phyloP scores from a whole-genome alignment of 2,113 vertebrate genomes.

The Stegastes partitus region DNA sequence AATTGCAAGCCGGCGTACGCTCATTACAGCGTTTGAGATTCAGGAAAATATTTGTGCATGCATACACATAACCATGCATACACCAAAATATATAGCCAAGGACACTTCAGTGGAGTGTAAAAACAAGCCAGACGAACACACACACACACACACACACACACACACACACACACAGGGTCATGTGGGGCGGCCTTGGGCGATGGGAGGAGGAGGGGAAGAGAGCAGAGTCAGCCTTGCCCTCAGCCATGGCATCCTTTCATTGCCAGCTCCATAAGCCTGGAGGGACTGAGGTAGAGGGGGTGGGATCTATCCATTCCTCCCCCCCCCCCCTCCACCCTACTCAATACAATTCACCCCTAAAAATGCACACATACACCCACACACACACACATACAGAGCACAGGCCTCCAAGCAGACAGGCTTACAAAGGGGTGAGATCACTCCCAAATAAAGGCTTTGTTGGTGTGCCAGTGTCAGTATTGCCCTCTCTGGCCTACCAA shows the following conservation, averaged over 20 bases:
- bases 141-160: background rate
- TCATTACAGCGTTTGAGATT: slow-evolving; percentile 46
- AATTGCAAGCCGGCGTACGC: slow-evolving; percentile 34
- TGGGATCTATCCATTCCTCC: slow-evolving; percentile 58
- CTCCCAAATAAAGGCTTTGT: slow-evolving; percentile 80
- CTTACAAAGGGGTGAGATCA: slow-evolving; percentile 83
- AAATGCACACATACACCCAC: slow-evolving; percentile 51
- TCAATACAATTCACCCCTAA: slow-evolving; percentile 61
- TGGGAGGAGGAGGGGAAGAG: slow-evolving; percentile 55
- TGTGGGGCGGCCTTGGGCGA: slow-evolving; percentile 76
- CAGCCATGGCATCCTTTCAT: slow-evolving; percentile 78
- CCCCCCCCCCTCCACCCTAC: slow-evolving; percentile 27
- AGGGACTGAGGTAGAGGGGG: slow-evolving; percentile 74
- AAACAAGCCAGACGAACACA: slow-evolving; percentile 33
- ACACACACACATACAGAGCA: slow-evolving; percentile 55
- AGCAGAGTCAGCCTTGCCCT: slow-evolving; percentile 80
- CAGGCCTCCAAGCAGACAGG: slow-evolving; percentile 77
- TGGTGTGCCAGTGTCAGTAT: slow-evolving; percentile 80
- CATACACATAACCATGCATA: slow-evolving; percentile 24
- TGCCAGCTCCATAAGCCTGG: slow-evolving; percentile 77
- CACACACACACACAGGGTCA: slow-evolving; percentile 58
- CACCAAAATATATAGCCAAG: slow-evolving; percentile 58
- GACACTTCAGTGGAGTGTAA: slow-evolving; percentile 45
- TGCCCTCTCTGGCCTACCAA: slow-evolving; percentile 79
- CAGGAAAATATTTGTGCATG: slow-evolving; percentile 42